These are phyloP conservation scores for Acleris laterana DNA, from an alignment of 2,888 invertebrate genomes.

Conservation along the genomic window DNA sequence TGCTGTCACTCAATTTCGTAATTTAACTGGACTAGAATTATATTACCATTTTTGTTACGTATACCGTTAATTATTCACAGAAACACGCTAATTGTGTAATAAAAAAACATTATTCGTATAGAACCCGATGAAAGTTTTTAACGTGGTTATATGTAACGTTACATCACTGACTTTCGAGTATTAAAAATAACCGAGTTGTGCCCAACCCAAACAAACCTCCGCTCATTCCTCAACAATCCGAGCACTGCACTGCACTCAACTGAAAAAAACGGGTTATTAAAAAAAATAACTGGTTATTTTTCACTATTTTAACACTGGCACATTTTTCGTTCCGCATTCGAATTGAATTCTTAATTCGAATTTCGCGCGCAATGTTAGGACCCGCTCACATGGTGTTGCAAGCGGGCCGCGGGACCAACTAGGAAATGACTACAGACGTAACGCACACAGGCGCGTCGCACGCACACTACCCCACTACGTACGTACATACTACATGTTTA, in stretches of 20 bases:
- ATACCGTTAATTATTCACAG: constrained; percentile 49
- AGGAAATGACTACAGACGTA: constrained; percentile 76
- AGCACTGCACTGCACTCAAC: constrained; percentile 34
- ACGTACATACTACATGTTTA: constrained; percentile 48
- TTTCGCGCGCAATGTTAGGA: constrained; percentile 76
- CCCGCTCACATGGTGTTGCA: constrained; percentile 80
- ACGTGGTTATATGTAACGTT: constrained; percentile 40
- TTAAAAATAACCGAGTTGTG: constrained; percentile 37
- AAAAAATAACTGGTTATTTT: constrained; percentile 44
- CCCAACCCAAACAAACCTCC: constrained; percentile 46
- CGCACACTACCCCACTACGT: constrained; percentile 53
- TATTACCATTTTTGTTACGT: constrained; percentile 47
- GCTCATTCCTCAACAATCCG: constrained; percentile 47
- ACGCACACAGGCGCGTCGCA: constrained; percentile 58
- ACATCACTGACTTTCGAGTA: constrained; percentile 48
- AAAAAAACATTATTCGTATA: constrained; percentile 45
- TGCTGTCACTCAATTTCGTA: constrained; percentile 13
- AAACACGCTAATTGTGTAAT: constrained; percentile 50
- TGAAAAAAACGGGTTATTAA: constrained; percentile 36
- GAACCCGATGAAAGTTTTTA: constrained; percentile 45
- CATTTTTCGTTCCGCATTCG: constrained; percentile 37
- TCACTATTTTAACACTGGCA: constrained; percentile 44
- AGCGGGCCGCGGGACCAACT: constrained; percentile 80
- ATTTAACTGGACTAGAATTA: constrained; percentile 15
- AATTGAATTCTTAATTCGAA: constrained; percentile 52